Evolutionary conservation across 2,113 vertebrate genomes (phyloP), one percentile per base, ranked within the genome.

Genomic region (Coracopsis vasa): DNA sequence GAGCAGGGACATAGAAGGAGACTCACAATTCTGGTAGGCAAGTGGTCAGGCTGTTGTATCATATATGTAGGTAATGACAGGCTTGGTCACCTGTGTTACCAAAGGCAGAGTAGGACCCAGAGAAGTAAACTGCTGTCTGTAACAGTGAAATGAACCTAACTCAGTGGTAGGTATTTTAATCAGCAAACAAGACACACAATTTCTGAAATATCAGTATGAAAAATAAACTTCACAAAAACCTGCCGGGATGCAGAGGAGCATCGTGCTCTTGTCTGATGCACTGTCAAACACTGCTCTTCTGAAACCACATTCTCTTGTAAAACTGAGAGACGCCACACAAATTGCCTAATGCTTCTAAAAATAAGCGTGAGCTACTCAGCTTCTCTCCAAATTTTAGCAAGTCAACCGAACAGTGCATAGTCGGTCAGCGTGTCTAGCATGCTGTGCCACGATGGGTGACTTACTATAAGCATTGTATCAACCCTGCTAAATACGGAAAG

Each of bases 311-410:
- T 54, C 42, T 67, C 70, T 80, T 54, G 72, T 62, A 67, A 80
- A 87, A 41, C 86, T 53, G 86, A 90, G 83, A 92, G 79, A 58
- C 8, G 41, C 88, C 28, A 8, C 35, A 42, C 84, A 91, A 92
- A 62, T 77, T 67, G 88, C 80, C 90, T 88, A 91, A 73, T 64
- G 80, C 74, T 73, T 82, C 90, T 80, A 80, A 96, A 87, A 82
- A 93, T 89, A 90, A 78, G 41, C 0, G 17, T 5, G 69, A 92
- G 67, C 73, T 29, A 65, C 77, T 94, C 78, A 80, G 75, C 75
- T 47, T 28, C 83, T 81, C 39, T 93, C 86, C 94, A 66, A 84
- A 87, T 96, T 89, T 84, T 61, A 84, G 48, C 67, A 50, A 61
- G 69, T 64, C 77, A 51, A 60, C 77, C 18, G 4, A 79, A 51